phyloP scores from a whole-genome alignment of 2,113 vertebrate genomes.

The Rynchops niger region DNA sequence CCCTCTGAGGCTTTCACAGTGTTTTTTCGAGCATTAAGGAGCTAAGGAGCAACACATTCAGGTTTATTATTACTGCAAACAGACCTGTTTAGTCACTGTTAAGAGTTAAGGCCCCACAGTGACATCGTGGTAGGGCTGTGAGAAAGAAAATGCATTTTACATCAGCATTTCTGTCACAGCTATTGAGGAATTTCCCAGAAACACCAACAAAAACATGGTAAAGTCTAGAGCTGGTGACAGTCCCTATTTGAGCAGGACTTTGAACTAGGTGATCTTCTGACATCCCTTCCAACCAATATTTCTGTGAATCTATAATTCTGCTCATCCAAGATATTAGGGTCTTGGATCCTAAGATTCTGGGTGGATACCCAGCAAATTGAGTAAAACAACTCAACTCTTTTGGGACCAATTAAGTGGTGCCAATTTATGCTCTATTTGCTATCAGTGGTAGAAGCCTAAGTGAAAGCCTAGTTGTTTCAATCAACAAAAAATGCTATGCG shows the following conservation, averaged over 20 bases:
- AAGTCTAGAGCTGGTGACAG: neutral
- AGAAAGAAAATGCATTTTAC: neutral
- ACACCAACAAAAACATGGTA: neutral
- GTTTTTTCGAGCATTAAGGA: neutral
- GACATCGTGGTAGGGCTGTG: rapidly evolving
- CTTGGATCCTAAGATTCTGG: neutral
- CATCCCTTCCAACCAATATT: neutral
- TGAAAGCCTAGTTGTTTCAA: neutral
- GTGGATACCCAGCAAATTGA: neutral
- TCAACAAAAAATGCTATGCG: neutral
- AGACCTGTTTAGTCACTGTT: neutral
- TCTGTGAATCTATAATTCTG: neutral
- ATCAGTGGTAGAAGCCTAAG: neutral
- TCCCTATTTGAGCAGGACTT: neutral
- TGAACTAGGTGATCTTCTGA: neutral
- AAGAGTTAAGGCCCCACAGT: neutral
- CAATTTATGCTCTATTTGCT: neutral
- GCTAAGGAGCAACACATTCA: neutral
- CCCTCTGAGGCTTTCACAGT: neutral
- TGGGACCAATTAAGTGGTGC: neutral
- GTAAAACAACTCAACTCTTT: rapidly evolving
- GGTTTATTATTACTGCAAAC: neutral
- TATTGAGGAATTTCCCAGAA: neutral
- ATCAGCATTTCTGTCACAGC: neutral
- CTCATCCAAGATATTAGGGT: neutral